Evolutionary conservation across 2,113 vertebrate species (phyloP), one percentile per base, ranked within the genome.

Genomic region (Ahaetulla prasina): DNA sequence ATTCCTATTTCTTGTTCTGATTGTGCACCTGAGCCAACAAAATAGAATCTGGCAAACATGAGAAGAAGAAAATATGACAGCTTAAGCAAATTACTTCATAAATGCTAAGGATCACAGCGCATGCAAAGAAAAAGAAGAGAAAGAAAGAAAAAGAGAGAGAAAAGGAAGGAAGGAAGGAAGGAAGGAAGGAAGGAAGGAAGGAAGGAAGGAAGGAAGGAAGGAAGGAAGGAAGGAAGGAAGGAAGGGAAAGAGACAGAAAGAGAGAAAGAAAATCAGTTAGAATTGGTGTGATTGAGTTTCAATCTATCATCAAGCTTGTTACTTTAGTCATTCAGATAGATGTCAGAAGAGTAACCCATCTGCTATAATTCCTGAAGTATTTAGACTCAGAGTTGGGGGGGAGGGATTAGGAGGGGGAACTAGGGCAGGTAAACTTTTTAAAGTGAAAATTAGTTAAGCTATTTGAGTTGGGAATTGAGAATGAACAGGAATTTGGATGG

Each of bases 131-230:
- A 50, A 20, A 60, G 9, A 3, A 30, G 1, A 0, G 27, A 27
- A 1, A 27, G 27, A 2, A 3, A 27, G 25, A 54, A 5, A 52
- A 14, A 52, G 0, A 52, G 12, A 52, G 2, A 52, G 50, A 52
- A 2, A 12, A 2, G 4, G 4, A 20, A 3, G 1, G 1, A 53
- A 18, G 5, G 4, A 20, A 18, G 16, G 52, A 4, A 4, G 1
- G 52, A 18, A 10, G 8, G 2, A 50, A 10, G 11, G 2, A 11
- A 1, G 11, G 49, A 47, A 1, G 8, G 3, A 18, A 5, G 18
- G 3, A 80, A 2, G 7, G 23, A 25, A 0, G 14, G 1, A 25
- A 1, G 8, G 47, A 47, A 0, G 0, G 10, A 85, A 25, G 27
- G 27, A 47, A 4, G n/a, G 5, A n/a, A n/a, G 25, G 23, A 7